Base-by-base conservation (phyloP, 64 coral and sea anemone genomes). In the Pocillopora damicornis region DNA sequence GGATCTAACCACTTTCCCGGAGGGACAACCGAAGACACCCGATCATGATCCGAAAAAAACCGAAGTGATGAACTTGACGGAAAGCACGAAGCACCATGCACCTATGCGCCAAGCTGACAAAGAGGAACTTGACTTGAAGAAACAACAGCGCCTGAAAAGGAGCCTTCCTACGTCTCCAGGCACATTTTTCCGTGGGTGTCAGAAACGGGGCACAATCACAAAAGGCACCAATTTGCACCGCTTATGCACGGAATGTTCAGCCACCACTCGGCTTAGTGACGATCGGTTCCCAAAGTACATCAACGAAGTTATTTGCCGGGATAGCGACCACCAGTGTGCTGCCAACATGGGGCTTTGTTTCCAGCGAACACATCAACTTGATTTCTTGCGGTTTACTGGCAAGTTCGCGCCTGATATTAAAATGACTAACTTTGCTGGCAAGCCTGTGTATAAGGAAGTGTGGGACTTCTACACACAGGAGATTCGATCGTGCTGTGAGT, bases 391-490 rank as follows among this genome's bases (percentile, higher is more conserved):
- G 30, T 79, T 79, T 79, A 3, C 8, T 2, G 77, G 77, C 51
- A 60, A 34, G 77, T 79, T 79, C 60, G 56, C 13, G 56, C 18
- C 2, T 11, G 77, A 79, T 51, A 30, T 13, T 13, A 51, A 15
- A 12, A 17, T 79, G 1, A 79, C 56, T 18, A 6, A 1, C 58
- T 2, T 60, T 59, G 42, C 56, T 7, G 77, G 77, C 4, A 79
- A 79, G 13, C 15, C 77, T 60, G 77, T 79, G 20, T 79, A 64
- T 12, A 83, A 18, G 10, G 63, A 36, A 42, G 80, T 77, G 17
- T 77, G 75, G 75, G 45, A 77, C 15, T 22, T 17, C 9, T 77
- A 77, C 75, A 57, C 75, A 56, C 77, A 79, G 77, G 77, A 79
- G 58, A 59, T 79, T 12, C n/a, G 77, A 34, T 79, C 77, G 10